Conservation (phyloP, 2,113 vertebrate species). For the Grus americana region DNA sequence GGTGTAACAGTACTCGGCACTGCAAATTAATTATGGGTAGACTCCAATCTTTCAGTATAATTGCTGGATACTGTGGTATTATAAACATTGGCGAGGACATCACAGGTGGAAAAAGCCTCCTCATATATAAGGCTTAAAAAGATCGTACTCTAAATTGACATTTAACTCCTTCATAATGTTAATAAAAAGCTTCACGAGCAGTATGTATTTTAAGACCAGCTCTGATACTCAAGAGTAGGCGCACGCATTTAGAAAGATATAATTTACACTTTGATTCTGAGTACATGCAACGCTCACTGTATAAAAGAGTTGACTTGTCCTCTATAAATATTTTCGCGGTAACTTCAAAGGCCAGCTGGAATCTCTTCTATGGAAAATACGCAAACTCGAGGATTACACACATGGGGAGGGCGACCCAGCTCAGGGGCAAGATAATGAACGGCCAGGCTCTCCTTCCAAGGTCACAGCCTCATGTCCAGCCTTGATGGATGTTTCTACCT, state of each 20-base stretch:
- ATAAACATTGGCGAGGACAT: slow-evolving; percentile 7
- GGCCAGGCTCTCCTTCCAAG: neutral
- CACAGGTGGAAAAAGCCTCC: neutral
- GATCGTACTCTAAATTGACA: slow-evolving; percentile 1
- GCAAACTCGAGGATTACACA: slow-evolving; percentile 31
- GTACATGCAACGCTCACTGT: neutral
- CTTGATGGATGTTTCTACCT: neutral
- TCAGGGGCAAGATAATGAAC: neutral
- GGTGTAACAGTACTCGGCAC: neutral
- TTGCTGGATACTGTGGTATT: neutral
- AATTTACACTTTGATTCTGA: neutral
- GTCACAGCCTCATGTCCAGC: neutral
- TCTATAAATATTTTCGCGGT: slow-evolving; percentile 23
- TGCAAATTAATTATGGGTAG: neutral
- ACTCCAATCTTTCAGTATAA: neutral
- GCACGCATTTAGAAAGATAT: neutral
- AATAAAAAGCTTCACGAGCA: neutral
- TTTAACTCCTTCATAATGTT: neutral
- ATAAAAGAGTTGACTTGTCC: neutral
- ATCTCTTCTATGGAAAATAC: slow-evolving; percentile 5
- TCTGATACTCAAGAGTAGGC: neutral
- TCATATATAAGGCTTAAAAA: neutral
- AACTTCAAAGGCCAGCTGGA: slow-evolving; percentile 56
- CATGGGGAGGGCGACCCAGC: neutral
- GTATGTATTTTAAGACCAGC: neutral